Evolutionary conservation across 1,140 invertebrate genomes (phyloP), one percentile per base, ranked within the genome.

Genomic region (Drosophila sucinea): DNA sequence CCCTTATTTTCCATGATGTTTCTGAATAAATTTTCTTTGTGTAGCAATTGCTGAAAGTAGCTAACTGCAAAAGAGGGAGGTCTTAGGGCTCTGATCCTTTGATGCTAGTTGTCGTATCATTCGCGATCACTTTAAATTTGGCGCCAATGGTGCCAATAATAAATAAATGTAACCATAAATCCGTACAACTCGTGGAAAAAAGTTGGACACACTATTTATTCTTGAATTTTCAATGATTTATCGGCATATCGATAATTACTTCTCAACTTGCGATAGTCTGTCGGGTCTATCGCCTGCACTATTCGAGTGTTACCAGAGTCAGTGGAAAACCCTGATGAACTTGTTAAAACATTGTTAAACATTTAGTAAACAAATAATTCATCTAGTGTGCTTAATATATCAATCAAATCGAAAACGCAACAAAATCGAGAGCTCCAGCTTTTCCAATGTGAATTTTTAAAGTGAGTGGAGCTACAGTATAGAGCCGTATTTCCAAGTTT

Each of bases 1-100:
- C 35, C 68, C 67, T 63, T 75, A 75, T 73, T 73, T 73, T 55
- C 70, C 47, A 71, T 25, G 23, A 54, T 67, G 32, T 75, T 57
- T 68, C 63, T 58, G 57, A 74, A 61, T 74, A 57, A 61, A 51
- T 51, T 51, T 8, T 27, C 25, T 51, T 27, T 51, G 44, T 51
- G 44, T 51, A 51, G 44, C 44, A 51, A 51, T 25, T 27, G 3
- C 1, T n/a, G 35, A 10, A 30, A 30, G 30, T 30, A 17, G 17
- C 17, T 17, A 17, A 17, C 17, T 17, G 17, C 17, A 17, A 17
- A 17, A 17, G 17, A 17, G 17, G 17, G 17, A 17, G 17, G 17
- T 17, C 17, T 17, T 17, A 17, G 17, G 17, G 17, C 17, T 17
- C 17, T 17, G 17, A 17, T 17, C 17, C 17, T 17, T 17, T 17